These are phyloP conservation scores for Xanthorhoe designata DNA, from an alignment of 2,888 invertebrate genomes.

Conservation along the genomic window DNA sequence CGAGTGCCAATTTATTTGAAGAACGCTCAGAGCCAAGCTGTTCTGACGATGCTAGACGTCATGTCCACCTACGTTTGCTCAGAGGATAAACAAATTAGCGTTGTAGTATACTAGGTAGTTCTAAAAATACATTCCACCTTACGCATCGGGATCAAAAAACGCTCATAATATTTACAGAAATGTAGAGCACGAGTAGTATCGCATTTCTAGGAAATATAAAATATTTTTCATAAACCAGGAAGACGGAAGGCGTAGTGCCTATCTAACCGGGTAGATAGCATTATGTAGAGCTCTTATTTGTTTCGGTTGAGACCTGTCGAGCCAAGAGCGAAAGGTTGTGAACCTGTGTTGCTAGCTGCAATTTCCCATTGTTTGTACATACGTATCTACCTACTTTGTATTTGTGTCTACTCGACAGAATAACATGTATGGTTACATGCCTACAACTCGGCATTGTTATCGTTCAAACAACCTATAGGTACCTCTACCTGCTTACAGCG, in stretches of 20 bases:
- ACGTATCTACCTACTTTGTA: constrained; percentile 23
- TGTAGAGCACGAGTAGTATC: constrained; percentile 23
- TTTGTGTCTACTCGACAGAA: constrained; percentile 15
- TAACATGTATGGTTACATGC: not conserved
- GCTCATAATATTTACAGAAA: constrained; percentile 27
- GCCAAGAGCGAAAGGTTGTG: constrained; percentile 74
- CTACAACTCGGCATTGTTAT: constrained; percentile 12
- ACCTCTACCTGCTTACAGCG: not conserved
- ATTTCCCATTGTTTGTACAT: constrained; percentile 42
- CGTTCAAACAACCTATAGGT: not conserved
- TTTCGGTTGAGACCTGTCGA: constrained; percentile 63
- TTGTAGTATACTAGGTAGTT: constrained; percentile 47
- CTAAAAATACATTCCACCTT: constrained; percentile 61
- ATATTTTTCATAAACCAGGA: constrained; percentile 46
- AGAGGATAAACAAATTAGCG: constrained; percentile 55
- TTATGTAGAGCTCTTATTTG: constrained; percentile 44
- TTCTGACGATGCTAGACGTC: constrained; percentile 56
- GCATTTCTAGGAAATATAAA: constrained; percentile 24
- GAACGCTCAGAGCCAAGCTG: constrained; percentile 59
- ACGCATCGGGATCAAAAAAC: constrained; percentile 46
- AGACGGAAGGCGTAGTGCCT: constrained; percentile 31
- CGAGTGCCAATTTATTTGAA: constrained; percentile 84
- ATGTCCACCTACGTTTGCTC: constrained; percentile 55
- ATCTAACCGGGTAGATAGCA: constrained; percentile 22
- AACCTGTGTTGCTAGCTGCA: constrained; percentile 60